Conservation (phyloP, 2,113 vertebrate genomes). For the Cephalopterus ornatus region DNA sequence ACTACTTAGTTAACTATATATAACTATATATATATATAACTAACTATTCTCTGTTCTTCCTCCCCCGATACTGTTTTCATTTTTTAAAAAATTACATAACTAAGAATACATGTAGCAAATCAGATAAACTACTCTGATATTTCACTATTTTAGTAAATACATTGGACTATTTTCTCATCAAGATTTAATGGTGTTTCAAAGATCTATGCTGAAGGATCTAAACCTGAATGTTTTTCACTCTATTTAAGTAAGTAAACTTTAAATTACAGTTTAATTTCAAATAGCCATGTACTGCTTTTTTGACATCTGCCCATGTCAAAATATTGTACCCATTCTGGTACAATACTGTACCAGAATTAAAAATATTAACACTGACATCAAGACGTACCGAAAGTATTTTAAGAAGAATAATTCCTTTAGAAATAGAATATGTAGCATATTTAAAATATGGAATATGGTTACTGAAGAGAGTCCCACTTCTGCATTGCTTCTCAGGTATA, state of each 20-base stretch:
- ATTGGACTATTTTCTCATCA: background rate
- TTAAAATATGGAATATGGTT: background rate
- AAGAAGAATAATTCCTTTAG: slow-evolving; percentile 36
- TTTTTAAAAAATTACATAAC: background rate
- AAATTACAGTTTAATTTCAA: background rate
- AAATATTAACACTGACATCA: background rate
- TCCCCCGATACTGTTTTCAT: background rate
- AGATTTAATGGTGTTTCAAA: background rate
- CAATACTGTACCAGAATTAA: background rate
- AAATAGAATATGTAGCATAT: background rate
- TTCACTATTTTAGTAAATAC: background rate
- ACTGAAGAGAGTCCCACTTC: background rate
- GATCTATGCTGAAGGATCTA: background rate
- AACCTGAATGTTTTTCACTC: background rate
- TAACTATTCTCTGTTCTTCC: background rate
- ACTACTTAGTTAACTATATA: no score
- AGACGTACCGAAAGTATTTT: slow-evolving; percentile 34
- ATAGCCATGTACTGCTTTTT: background rate
- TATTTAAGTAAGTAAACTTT: background rate
- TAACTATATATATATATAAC: no score
- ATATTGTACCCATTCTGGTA: no score
- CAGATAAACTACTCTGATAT: background rate
- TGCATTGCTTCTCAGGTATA: background rate
- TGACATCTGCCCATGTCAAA: background rate
- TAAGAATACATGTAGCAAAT: background rate